Percentiles rank a stretch among this genome's conserved stretches.
Conservation (phyloP, 2,888 invertebrate species). For the Siphlonurus alternatus region DNA sequence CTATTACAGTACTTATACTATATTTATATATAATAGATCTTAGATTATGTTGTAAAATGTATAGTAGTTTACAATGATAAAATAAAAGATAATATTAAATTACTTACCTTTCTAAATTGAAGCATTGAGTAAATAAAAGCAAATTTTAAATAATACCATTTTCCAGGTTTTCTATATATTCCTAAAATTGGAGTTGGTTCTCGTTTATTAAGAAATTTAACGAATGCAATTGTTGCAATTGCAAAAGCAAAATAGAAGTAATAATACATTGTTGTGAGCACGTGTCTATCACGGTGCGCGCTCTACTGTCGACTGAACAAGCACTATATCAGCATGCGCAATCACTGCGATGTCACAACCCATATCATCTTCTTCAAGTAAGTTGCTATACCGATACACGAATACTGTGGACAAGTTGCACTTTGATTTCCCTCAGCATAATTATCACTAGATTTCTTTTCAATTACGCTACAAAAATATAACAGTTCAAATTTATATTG, state of each 20-base stretch:
- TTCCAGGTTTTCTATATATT: conserved; percentile 33
- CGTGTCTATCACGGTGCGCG: too few species aligned
- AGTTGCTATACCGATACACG: too few species aligned
- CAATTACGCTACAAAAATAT: too few species aligned
- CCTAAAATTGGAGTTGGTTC: conserved; percentile 28
- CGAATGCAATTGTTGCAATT: neutral
- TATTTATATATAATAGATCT: neutral
- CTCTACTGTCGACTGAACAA: too few species aligned
- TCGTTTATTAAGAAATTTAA: neutral
- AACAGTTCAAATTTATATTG: too few species aligned
- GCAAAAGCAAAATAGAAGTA: conserved; percentile 3
- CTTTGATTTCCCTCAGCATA: too few species aligned
- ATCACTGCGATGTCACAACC: too few species aligned
- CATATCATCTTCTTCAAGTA: too few species aligned
- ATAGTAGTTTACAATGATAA: neutral
- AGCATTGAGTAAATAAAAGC: conserved; percentile 30
- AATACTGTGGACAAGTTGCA: too few species aligned
- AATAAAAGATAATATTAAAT: neutral
- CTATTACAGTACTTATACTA: too few species aligned
- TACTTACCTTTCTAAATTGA: conserved; percentile 30
- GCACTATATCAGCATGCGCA: too few species aligned
- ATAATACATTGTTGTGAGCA: neutral
- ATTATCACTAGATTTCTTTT: too few species aligned
- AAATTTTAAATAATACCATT: conserved; percentile 34
- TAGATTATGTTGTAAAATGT: neutral